Conservation (phyloP, 2,113 vertebrate genomes). For the Pituophis catenifer region DNA sequence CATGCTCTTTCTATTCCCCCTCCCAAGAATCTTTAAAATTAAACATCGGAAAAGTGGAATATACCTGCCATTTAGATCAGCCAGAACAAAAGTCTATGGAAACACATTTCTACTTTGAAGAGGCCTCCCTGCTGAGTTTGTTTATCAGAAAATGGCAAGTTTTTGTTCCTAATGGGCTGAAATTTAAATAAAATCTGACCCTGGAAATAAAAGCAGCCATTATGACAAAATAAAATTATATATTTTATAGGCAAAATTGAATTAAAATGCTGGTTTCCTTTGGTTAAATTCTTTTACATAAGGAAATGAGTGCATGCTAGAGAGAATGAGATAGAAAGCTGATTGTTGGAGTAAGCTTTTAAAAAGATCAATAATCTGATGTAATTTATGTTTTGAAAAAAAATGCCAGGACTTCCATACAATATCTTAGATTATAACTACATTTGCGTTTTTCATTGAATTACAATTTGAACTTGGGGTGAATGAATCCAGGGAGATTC, state of each 20-base stretch:
- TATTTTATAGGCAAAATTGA: slow-evolving; percentile 81
- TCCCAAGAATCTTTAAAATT: slow-evolving; percentile 79
- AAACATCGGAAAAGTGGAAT: slow-evolving; percentile 79
- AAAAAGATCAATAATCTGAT: slow-evolving; percentile 78
- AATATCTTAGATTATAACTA: slow-evolving; percentile 65
- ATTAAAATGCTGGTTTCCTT: slow-evolving; percentile 83
- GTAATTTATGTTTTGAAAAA: slow-evolving; percentile 75
- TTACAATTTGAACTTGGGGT: slow-evolving; percentile 65
- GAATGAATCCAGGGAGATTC: slow-evolving; percentile 49
- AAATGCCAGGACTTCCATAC: slow-evolving; percentile 68
- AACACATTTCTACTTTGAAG: slow-evolving; percentile 83
- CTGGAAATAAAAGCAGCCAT: slow-evolving; percentile 87
- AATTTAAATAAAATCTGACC: slow-evolving; percentile 95
- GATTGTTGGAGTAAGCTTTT: slow-evolving; percentile 76
- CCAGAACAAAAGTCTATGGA: slow-evolving; percentile 85
- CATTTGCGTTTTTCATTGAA: slow-evolving; percentile 68
- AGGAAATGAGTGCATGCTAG: slow-evolving; percentile 78
- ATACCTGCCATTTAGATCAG: slow-evolving; percentile 92
- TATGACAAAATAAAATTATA: slow-evolving; percentile 88
- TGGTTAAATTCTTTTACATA: slow-evolving; percentile 81
- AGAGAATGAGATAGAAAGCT: slow-evolving; percentile 71
- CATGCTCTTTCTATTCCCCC: slow-evolving; percentile 71
- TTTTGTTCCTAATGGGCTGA: slow-evolving; percentile 91
- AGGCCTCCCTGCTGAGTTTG: slow-evolving; percentile 93
- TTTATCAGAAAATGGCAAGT: slow-evolving; percentile 91